Evolutionary conservation across 2,113 vertebrate genomes (phyloP), one percentile per base, ranked within the genome.

Genomic region (Dendrocopos noguchii): DNA sequence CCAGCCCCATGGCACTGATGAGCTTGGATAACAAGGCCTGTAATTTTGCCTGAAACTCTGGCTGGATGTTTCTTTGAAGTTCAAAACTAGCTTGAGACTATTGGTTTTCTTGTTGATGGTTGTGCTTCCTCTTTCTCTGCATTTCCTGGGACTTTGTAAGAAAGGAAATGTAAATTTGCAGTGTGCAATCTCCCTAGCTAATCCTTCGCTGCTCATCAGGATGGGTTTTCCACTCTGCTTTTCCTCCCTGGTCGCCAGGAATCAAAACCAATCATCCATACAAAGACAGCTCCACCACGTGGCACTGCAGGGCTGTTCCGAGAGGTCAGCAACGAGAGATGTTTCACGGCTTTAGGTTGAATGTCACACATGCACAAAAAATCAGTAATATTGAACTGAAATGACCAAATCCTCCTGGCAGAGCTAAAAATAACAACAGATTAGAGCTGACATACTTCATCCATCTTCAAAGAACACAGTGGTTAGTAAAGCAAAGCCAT

Each of bases 81-180:
- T 76, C 34, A 59, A 84, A 81, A 87, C 34, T 52, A 92, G 63
- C 55, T 88, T 66, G 83, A 66, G 74, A 92, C 29, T 57, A 59
- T 2, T 31, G 19, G 27, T 79, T 91, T 87, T 73, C 72, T n/a
- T 53, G 17, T 27, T 66, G 33, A 70, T 63, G 39, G 39, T 34
- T 81, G 33, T 44, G 42, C 67, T 91, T 68, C 59, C 60, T 73
- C 42, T 79, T 87, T 33, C 55, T 53, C 34, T 44, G 15, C 25
- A 13, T 65, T 89, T 87, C 33, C 75, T 88, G 52, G 53, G 31
- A 93, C 60, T 63, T 63, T 63, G 63, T 61, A 87, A 80, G 75
- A 80, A 92, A 92, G 15, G 20, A 85, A 95, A 88, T 53, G 67
- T 60, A 76, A 73, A 74, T 87, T 74, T 77, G 44, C 8, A 59